Base-by-base conservation (phyloP, 2,888 invertebrate species). In the Trachelus stipa region DNA sequence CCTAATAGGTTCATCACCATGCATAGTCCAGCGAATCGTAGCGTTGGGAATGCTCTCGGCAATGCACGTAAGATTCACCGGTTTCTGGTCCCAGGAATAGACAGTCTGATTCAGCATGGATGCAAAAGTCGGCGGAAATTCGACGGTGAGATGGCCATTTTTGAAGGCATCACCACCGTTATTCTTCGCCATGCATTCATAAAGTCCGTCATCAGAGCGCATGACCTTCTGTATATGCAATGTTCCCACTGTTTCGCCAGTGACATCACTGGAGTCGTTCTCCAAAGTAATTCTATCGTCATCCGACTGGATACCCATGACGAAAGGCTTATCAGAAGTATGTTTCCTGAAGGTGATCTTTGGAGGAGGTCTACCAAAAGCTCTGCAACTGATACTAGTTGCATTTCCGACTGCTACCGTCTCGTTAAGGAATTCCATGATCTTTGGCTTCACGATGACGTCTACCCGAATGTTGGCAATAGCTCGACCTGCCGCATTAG, bases 21-120 rank as follows among this genome's bases (percentile, higher is more conserved):
- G 88, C 82, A 85, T 94, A 91, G 94, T 94, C 98, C 98, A 98
- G 88, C 95, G 94, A 85, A 98, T 97, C 11, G 98, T 98, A 0
- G 98, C 98, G 90, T 98, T 98, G 4, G 98, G 98, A 86, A 98
- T 95, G 88, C 95, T 94, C 91, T 97, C 96, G n/a, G 97, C 97
- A 73, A 96, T 93, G 89, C 98, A 98, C 80, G 96, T 96, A 11
- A 98, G 93, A 91, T 98, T 98, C 2, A 96, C 96, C 1, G 95
- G 95, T 85, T 94, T 94, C 69, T 94, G 93, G 75, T 96, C 95
- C 98, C 98, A 98, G 56, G 96, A 96, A 94, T 96, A 97, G 0
- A 95, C 94, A 0, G 96, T 96, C 69, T 94, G 93, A 68, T 95
- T 94, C 92, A 93, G 93, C 89, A 94, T 94, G 69, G 94, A 94